Percentiles rank a stretch among this genome's conserved stretches.
Evolutionary conservation across 1,140 invertebrate genomes (phyloP).

Genomic region (Heliconius hermathena): DNA sequence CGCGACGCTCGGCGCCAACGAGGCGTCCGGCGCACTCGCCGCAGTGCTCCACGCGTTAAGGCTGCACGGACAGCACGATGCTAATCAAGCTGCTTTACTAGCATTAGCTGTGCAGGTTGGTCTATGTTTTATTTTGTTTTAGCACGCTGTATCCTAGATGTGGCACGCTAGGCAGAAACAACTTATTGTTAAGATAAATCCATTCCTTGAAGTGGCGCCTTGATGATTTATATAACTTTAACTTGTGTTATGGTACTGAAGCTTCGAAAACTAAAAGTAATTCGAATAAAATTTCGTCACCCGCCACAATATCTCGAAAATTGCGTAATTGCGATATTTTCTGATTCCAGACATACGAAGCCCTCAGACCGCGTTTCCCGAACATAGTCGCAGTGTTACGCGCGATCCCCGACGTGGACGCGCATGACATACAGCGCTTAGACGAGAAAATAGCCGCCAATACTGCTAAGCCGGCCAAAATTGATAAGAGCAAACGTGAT

Average conservation of each 20-base stretch:
- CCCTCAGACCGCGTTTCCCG: constrained; percentile 88
- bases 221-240: too few species aligned
- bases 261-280: too few species aligned
- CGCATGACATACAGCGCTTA: constrained; percentile 89
- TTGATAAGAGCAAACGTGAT: constrained; percentile 94
- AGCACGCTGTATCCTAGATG: background rate
- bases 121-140: background rate
- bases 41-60: constrained; percentile 89
- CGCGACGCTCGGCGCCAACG: constrained; percentile 83
- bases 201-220: too few species aligned
- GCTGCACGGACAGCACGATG: constrained; percentile 92
- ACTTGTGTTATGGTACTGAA: too few species aligned
- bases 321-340: too few species aligned
- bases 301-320: too few species aligned
- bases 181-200: too few species aligned
- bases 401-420: constrained; percentile 88
- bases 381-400: constrained; percentile 83
- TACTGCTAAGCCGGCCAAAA: constrained; percentile 87
- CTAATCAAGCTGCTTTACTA: constrained; percentile 88
- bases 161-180: too few species aligned
- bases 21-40: constrained; percentile 84
- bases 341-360: constrained; percentile 88
- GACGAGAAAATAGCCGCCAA: constrained; percentile 90
- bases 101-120: constrained; percentile 84
- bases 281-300: too few species aligned